Conservation (phyloP, 1,140 invertebrate genomes). For the Calliphora vicina region DNA sequence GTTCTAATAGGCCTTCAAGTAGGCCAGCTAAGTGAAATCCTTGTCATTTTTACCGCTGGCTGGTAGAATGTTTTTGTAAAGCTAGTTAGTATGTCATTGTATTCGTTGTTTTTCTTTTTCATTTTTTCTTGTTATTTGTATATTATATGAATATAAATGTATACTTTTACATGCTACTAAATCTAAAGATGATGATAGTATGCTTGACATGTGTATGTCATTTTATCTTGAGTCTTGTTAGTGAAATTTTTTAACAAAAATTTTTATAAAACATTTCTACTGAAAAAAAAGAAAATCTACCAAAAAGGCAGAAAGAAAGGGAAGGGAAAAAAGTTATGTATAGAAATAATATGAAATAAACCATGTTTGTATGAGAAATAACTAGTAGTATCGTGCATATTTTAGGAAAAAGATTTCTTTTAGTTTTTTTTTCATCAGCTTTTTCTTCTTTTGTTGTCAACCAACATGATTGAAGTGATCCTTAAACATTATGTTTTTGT, state of each 20-base stretch:
- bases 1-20: too few species aligned
- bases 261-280: not conserved
- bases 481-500: conserved; percentile 3
- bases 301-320: not conserved
- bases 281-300: not conserved
- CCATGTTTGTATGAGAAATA: not conserved
- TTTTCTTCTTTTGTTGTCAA: not conserved
- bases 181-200: conserved; percentile 25
- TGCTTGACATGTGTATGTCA: conserved; percentile 22
- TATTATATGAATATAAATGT: not conserved
- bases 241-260: not conserved
- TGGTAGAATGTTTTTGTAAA: too few species aligned
- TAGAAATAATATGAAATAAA: not conserved
- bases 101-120: too few species aligned
- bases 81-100: too few species aligned
- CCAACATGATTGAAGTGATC: conserved; percentile 15
- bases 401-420: not conserved
- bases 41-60: too few species aligned
- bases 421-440: not conserved
- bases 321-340: not conserved
- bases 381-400: not conserved
- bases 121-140: not conserved
- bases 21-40: too few species aligned
- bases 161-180: conserved; percentile 3
- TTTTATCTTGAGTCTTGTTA: conserved; percentile 12